Conservation (phyloP, 2,888 invertebrate species). For the Calameuta filiformis region DNA sequence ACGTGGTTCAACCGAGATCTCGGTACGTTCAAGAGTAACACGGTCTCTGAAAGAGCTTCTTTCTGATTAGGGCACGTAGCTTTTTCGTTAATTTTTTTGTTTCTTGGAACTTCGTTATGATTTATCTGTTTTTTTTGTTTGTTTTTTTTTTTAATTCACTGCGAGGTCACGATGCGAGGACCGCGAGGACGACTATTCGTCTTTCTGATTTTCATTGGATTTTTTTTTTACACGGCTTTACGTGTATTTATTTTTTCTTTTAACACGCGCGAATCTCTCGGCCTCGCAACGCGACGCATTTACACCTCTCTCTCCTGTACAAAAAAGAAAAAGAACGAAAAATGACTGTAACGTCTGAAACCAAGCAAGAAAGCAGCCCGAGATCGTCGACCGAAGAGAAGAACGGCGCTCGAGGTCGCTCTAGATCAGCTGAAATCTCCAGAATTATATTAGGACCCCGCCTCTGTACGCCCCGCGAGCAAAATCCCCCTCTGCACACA, state of each 20-base stretch:
- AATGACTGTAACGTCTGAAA: background rate
- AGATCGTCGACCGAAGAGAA: conserved; percentile 9
- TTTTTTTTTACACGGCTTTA: background rate
- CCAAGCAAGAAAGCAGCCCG: conserved; percentile 3
- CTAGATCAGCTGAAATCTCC: background rate
- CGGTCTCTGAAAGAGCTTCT: conserved; percentile 61
- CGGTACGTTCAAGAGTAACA: conserved; percentile 63
- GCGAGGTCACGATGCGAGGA: conserved; percentile 31
- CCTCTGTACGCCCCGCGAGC: background rate
- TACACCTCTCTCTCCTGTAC: conserved; percentile 57
- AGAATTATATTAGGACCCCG: background rate
- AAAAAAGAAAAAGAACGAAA: background rate
- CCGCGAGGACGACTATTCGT: background rate
- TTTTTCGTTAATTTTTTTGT: conserved; percentile 32
- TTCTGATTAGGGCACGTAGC: conserved; percentile 46
- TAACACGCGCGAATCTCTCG: conserved; percentile 24
- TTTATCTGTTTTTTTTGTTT: conserved; percentile 3
- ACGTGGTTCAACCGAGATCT: conserved; percentile 59
- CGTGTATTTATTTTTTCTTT: conserved; percentile 1
- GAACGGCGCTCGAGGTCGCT: background rate
- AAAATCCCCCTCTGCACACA: background rate
- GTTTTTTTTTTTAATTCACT: conserved; percentile 19
- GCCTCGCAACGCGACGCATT: conserved; percentile 45
- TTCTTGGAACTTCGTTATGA: conserved; percentile 10
- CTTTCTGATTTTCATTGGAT: conserved; percentile 3